phyloP scores from a whole-genome alignment of 2,113 vertebrate genomes.

The Elanus axillaris region DNA sequence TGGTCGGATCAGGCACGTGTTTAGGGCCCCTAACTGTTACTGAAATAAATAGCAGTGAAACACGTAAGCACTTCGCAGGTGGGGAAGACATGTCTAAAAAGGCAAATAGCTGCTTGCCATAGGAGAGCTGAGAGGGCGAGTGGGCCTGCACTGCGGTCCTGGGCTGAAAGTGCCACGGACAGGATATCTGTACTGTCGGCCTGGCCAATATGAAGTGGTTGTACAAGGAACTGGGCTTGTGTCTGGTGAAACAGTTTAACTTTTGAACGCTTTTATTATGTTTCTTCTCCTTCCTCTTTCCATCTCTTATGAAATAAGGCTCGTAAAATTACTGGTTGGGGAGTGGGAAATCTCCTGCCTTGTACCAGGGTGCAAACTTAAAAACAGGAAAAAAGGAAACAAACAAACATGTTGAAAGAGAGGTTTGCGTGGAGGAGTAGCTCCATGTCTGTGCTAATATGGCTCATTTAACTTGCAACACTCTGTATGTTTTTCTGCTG shows the following conservation, averaged over 20 bases:
- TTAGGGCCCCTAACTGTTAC: background rate
- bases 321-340: background rate
- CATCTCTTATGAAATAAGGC: background rate
- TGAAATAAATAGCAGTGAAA: background rate
- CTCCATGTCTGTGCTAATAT: background rate
- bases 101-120: background rate
- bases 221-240: accelerated
- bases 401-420: background rate
- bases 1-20: background rate
- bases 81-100: background rate
- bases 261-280: background rate
- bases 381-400: background rate
- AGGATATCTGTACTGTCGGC: background rate
- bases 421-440: background rate
- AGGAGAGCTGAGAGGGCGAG: background rate
- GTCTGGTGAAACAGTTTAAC: background rate
- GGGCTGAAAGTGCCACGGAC: background rate
- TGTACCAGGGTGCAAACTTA: background rate
- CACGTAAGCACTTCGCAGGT: background rate
- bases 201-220: background rate
- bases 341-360: background rate
- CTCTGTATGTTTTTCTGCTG: background rate
- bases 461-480: background rate
- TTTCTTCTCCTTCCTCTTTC: background rate
- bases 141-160: background rate